Percentiles rank a stretch among this genome's conserved stretches.
Conservation (phyloP, 2,113 vertebrate species). For the Himantopus leucocephalus region DNA sequence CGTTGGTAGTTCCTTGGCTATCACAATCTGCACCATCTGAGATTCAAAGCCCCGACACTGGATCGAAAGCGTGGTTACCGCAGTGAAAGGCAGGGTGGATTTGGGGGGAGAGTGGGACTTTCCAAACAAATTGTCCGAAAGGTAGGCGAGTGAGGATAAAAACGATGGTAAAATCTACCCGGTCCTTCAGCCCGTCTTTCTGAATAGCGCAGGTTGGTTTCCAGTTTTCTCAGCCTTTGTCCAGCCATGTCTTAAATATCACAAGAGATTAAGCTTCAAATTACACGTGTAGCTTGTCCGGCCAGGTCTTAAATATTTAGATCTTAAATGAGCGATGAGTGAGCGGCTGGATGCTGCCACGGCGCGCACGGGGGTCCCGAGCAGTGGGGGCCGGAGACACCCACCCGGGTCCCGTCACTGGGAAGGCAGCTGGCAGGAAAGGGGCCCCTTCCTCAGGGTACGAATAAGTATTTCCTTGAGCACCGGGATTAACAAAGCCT, state of each 20-base stretch:
- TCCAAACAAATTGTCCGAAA: neutral
- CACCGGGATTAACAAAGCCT: neutral
- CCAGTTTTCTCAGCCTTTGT: neutral
- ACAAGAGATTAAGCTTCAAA: neutral
- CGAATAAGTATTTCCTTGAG: constrained; percentile 21
- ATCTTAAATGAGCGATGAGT: fast-evolving
- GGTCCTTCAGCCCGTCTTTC: neutral
- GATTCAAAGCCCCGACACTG: neutral
- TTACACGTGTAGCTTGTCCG: neutral
- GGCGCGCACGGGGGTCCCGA: neutral
- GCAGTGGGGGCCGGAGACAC: neutral
- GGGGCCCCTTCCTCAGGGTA: constrained; percentile 19
- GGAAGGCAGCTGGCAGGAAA: constrained; percentile 62
- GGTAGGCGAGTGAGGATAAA: neutral
- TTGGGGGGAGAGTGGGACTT: neutral
- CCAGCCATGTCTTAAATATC: neutral
- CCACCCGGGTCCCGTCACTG: neutral
- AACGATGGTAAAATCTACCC: fast-evolving
- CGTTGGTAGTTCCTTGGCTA: neutral
- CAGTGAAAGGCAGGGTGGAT: neutral
- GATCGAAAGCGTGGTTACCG: neutral
- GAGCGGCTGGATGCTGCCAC: neutral
- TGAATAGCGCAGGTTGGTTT: neutral
- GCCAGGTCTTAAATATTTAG: neutral
- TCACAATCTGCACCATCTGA: neutral